Evolutionary conservation across 2,113 vertebrate species (phyloP).

Genomic region (Gambusia affinis): DNA sequence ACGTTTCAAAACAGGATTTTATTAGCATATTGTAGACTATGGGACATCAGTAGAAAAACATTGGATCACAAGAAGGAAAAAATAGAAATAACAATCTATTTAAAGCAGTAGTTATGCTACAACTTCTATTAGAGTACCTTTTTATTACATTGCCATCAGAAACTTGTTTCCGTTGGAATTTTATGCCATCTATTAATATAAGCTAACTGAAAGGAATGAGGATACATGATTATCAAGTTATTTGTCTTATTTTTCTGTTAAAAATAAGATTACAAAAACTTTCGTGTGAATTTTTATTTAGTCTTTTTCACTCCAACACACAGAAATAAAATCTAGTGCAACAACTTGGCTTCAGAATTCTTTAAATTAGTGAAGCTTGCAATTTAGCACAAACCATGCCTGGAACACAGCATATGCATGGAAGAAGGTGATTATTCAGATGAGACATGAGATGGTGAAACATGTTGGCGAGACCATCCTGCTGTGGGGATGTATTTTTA

Average conservation of each 20-base stretch:
- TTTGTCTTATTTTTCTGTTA: background rate
- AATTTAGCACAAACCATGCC: too few relatives aligned
- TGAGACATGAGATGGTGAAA: too few relatives aligned
- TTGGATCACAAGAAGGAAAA: background rate
- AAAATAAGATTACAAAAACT: background rate
- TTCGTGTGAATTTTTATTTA: too few relatives aligned
- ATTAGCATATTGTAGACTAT: slow-evolving; percentile 62
- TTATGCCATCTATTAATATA: background rate
- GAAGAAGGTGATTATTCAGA: too few relatives aligned
- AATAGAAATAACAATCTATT: slow-evolving; percentile 40
- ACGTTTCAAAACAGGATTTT: slow-evolving; percentile 57
- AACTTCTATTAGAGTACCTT: background rate
- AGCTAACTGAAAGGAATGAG: background rate
- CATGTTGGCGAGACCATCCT: too few relatives aligned
- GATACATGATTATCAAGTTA: background rate
- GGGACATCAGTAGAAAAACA: slow-evolving; percentile 44
- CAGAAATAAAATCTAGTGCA: too few relatives aligned
- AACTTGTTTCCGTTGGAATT: background rate
- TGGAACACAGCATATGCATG: too few relatives aligned
- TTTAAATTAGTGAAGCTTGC: too few relatives aligned
- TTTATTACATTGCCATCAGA: too few relatives aligned
- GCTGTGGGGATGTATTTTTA: background rate
- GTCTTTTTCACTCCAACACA: too few relatives aligned
- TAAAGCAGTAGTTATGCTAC: slow-evolving; percentile 33
- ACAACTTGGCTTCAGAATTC: too few relatives aligned